Base-by-base conservation (phyloP, 2,113 vertebrate genomes). In the Spermophilus dauricus region DNA sequence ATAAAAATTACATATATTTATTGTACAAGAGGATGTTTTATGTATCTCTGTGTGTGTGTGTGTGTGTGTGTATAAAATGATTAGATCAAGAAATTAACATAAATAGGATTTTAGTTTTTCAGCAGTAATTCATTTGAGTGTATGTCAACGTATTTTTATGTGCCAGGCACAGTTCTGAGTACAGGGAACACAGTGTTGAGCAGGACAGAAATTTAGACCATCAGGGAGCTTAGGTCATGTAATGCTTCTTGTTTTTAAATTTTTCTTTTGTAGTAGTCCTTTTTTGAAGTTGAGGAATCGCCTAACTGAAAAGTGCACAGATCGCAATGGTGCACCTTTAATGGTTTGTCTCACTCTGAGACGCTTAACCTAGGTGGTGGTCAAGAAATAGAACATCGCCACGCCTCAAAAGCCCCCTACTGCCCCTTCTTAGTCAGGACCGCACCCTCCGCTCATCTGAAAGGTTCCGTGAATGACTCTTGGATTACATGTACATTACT, bases 291-390 rank as follows among this genome's bases (percentile, higher is more conserved):
- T 51, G 24, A 81, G 93, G 61, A 86, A 56, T 77, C 24, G 26
- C 39, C 0, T 48, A 77, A 37, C n/a, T 58, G 20, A 48, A 89
- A 37, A 61, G 26, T 30, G 14, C 32, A 70, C 51, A 61, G 30
- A 45, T 73, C 16, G 1, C 14, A 42, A 77, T 28, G 30, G 9
- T n/a, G 11, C 13, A n/a, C 22, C 24, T 61, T 88, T 93, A 75
- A 37, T 63, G 45, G 78, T 78, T 84, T 96, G 28, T 67, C 81
- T 87, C 67, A 83, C 48, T 76, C 53, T 82, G 22, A 89, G 53
- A 18, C 53, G 14, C 17, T 76, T 97, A 78, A 56, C 24, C 5
- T 65, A 69, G 61, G 51, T 82, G 14, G 48, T 70, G 22, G 30
- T 81, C 9, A 56, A 63, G n/a, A 83, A 83, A 30, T 30, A 73